Base-by-base conservation (phyloP, 35 echinoderm and acorn worm species). In the Diadema setosum region DNA sequence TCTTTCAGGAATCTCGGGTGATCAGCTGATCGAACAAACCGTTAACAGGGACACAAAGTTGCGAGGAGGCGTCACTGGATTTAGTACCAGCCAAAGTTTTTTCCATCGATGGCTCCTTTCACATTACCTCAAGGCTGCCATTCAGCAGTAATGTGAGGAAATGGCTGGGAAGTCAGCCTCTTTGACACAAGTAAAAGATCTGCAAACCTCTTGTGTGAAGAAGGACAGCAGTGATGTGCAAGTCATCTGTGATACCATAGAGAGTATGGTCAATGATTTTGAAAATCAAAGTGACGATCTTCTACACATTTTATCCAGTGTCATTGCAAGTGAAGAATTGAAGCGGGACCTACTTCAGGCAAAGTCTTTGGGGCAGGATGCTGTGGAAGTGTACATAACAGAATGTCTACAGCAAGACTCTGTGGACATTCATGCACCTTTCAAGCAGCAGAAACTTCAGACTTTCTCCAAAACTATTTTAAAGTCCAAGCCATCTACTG, bases 21-120 rank as follows among this genome's bases (percentile, higher is more conserved):
- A 96, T 82, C 81, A 81, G 56, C 16, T 33, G 17, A 92, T 92
- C 35, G 65, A 95, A 75, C 81, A 95, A 55, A 95, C 92, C 3
- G 52, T 82, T 36, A 94, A 90, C 52, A 86, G 83, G 35, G 88
- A 91, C 40, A 42, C 83, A 11, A 86, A 94, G 69, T 59, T 84
- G 83, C 90, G 46, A 65, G 93, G 87, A 18, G 93, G 88, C 35
- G 9, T 95, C 21, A 91, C 18, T 41, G 93, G 93, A 42, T 83
- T 91, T 45, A 83, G 52, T 4, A 67, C 23, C 21, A 95, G 85
- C 23, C 45, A 50, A 58, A 74, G 88, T 12, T 69, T 76, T 46
- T 81, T 91, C 16, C 45, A 73, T 9, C 16, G 93, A 37, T 95
- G 88, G 93, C 25, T 83, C 21, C 39, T 88, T 11, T 40, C 89